Evolutionary conservation across 1,140 invertebrate species (phyloP).

Genomic region (Phthorimaea operculella): DNA sequence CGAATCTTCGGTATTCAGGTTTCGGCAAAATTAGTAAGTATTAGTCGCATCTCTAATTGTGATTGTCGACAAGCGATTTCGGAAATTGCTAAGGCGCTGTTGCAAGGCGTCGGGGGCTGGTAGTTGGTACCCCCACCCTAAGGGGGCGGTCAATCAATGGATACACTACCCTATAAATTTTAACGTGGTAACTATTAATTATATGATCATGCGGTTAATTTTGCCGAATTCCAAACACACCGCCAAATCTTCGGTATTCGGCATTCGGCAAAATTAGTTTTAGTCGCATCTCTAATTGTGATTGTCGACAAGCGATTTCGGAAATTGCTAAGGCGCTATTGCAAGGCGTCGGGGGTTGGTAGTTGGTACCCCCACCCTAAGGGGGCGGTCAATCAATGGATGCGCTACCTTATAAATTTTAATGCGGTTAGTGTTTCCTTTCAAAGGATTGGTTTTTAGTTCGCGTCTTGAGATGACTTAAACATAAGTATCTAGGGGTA

Average conservation of each 20-base stretch:
- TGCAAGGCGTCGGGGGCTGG: slow-evolving; percentile 25
- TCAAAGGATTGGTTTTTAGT: not conserved
- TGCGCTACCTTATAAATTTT: slow-evolving; percentile 29
- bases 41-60: no score
- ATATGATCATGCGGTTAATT: no score
- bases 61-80: no score
- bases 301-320: slow-evolving; percentile 65
- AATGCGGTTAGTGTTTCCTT: slow-evolving; percentile 14
- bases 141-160: slow-evolving; percentile 41
- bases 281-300: no score
- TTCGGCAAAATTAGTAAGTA: no score
- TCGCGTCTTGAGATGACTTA: not conserved
- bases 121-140: no score
- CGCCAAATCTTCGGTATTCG: no score
- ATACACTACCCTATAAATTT: slow-evolving; percentile 26
- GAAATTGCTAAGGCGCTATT: slow-evolving; percentile 60
- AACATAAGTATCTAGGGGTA: no score
- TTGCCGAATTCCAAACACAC: no score
- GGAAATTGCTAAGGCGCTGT: slow-evolving; percentile 61
- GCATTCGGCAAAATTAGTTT: no score
- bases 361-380: slow-evolving; percentile 24
- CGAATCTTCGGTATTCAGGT: no score
- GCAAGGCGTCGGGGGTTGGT: slow-evolving; percentile 26
- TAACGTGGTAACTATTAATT: no score
- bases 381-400: slow-evolving; percentile 42